Evolutionary conservation across 2,113 vertebrate genomes (phyloP), one percentile per base, ranked within the genome.

Genomic region (Gnathonemus longibarbis): DNA sequence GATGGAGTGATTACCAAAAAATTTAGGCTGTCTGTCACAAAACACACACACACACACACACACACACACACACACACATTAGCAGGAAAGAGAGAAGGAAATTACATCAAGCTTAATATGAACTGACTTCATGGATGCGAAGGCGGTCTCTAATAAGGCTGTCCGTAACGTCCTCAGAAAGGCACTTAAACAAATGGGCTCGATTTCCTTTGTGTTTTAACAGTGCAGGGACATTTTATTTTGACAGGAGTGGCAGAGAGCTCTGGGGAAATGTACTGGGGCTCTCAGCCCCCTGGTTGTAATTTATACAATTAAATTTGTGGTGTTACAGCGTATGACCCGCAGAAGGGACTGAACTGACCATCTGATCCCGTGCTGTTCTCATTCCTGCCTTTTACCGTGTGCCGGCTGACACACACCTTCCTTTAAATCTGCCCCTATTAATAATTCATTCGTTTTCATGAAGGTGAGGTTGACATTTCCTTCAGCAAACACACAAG

Each of bases 371-470:
- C 70, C 70, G 17, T 42, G n/a, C 89, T 48, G 17, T 45, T 52
- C 27, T n/a, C 50, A 8, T 21, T 50, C n/a, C 42, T 42, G 48
- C 45, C 48, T 45, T 11, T 52, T 88, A 19, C 3, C 21, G 2
- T 58, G 24, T 27, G 48, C 19, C 27, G 21, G 31, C 66, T 53
- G 46, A 19, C 52, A 80, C 35, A 3, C 21, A 66, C 52, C 45
- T 48, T 24, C 89, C 86, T 90, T 87, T 88, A 77, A 90, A 90
- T 77, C 70, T 50, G 80, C 70, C 35, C 46, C 7, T 46, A 88
- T 90, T 88, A 90, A 90, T 88, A 90, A 84, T 90, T 88, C 87
- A 90, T 90, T 90, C 86, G 15, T 88, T 84, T 88, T 62, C 87
- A 88, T 58, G 42, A 50, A 48, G 49, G 87, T 42, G 46, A 88